Conservation (phyloP, 2,888 invertebrate species). For the Subacronicta megacephala region DNA sequence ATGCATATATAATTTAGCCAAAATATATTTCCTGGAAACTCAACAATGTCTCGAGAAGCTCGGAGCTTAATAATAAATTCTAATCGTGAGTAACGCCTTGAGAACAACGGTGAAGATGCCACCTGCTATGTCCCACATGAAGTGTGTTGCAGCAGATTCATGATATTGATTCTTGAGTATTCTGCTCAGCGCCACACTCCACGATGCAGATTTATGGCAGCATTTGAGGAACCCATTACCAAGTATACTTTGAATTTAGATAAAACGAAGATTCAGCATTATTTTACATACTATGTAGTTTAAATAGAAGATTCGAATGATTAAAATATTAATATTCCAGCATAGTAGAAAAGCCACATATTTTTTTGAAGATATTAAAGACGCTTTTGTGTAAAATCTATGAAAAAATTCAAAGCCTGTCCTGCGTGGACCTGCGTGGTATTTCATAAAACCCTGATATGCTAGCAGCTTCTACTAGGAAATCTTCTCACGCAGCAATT, state of each 20-base stretch:
- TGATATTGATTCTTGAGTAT: slow-evolving; percentile 12
- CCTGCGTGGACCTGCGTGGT: background rate
- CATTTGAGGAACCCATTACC: too few species aligned
- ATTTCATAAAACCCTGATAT: too few species aligned
- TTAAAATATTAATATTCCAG: too few species aligned
- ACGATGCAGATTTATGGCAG: background rate
- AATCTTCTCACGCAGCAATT: slow-evolving; percentile 19
- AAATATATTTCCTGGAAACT: slow-evolving; percentile 13
- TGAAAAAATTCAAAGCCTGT: background rate
- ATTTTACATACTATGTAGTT: too few species aligned
- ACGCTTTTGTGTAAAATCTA: too few species aligned
- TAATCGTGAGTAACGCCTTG: slow-evolving; percentile 30
- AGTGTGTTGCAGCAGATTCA: slow-evolving; percentile 10
- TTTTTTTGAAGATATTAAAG: too few species aligned
- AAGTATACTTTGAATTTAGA: too few species aligned
- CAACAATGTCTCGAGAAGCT: slow-evolving; percentile 8
- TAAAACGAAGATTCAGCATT: too few species aligned
- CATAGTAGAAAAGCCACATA: too few species aligned
- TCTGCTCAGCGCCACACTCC: background rate
- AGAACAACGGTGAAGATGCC: slow-evolving; percentile 17
- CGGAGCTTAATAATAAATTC: slow-evolving; percentile 39
- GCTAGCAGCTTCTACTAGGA: background rate
- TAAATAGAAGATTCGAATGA: too few species aligned
- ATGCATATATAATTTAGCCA: background rate
- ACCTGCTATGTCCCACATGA: slow-evolving; percentile 15